Evolutionary conservation across 2,113 vertebrate genomes (phyloP).

Genomic region (Butastur rufipennis): DNA sequence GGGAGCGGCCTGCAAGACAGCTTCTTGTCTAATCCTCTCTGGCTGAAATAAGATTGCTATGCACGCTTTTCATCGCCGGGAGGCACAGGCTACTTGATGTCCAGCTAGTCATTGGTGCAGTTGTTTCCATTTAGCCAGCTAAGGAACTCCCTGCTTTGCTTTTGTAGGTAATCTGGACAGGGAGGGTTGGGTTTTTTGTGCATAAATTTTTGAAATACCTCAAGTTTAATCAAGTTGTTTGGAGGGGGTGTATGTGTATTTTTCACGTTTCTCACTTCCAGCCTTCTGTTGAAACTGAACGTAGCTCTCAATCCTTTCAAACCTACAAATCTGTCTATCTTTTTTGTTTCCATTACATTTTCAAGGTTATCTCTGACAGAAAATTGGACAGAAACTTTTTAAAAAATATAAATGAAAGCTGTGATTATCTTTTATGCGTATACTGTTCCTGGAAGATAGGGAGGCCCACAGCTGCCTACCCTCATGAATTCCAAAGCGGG

Average conservation of each 20-base stretch:
- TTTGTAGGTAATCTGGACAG: neutral
- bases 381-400: slow-evolving; percentile 3
- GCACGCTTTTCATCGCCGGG: fast-evolving
- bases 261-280: neutral
- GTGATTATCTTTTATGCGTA: slow-evolving; percentile 3
- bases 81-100: neutral
- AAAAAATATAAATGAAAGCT: neutral
- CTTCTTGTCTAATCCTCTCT: neutral
- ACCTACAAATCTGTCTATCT: neutral
- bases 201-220: neutral
- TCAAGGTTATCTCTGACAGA: slow-evolving; percentile 36
- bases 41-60: neutral
- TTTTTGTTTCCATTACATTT: slow-evolving; percentile 33
- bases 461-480: neutral
- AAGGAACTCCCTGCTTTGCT: neutral
- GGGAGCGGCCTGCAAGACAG: neutral
- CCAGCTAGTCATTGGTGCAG: neutral
- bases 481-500: neutral
- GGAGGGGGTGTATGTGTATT: neutral
- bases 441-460: neutral
- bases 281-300: neutral
- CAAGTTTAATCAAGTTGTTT: neutral
- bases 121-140: neutral
- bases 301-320: neutral
- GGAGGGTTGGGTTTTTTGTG: neutral